phyloP scores from a whole-genome alignment of 2,888 invertebrate genomes.

The Leistus spinibarbis region DNA sequence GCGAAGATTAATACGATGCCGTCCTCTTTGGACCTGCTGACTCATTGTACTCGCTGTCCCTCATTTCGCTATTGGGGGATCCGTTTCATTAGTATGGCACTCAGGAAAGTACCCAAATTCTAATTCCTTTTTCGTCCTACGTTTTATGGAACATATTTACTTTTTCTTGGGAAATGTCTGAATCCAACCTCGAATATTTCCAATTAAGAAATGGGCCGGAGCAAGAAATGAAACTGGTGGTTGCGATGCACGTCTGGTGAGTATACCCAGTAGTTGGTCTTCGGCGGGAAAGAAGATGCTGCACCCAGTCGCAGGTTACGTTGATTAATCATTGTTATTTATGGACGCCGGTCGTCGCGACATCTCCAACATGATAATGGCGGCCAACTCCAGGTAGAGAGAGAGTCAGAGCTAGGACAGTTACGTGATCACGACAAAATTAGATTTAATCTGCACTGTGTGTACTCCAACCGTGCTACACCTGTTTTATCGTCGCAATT shows the following conservation, averaged over 20 bases:
- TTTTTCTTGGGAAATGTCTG: no score
- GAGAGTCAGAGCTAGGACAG: background rate
- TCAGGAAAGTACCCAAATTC: background rate
- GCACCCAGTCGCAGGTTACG: slow-evolving; percentile 9
- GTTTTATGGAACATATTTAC: no score
- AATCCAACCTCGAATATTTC: no score
- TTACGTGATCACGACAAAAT: slow-evolving; percentile 42
- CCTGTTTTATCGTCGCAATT: slow-evolving; percentile 53
- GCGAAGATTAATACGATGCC: slow-evolving; percentile 30
- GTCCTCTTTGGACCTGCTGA: slow-evolving; percentile 3
- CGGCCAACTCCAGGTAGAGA: slow-evolving; percentile 1
- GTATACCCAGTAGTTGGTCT: background rate
- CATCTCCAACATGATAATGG: slow-evolving; percentile 10
- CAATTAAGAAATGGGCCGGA: no score
- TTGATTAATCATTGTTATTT: slow-evolving; percentile 20
- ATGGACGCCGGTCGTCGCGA: slow-evolving; percentile 9
- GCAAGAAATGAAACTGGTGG: no score
- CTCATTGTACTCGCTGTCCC: background rate
- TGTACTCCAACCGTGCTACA: slow-evolving; percentile 44
- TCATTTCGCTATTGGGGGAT: background rate
- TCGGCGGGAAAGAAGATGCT: background rate
- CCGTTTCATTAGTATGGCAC: background rate
- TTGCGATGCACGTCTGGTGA: no score
- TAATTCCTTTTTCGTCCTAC: no score
- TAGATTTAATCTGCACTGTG: slow-evolving; percentile 49